phyloP scores from a whole-genome alignment of 2,797 vertebrate species.

The Knipowitschia caucasica region DNA sequence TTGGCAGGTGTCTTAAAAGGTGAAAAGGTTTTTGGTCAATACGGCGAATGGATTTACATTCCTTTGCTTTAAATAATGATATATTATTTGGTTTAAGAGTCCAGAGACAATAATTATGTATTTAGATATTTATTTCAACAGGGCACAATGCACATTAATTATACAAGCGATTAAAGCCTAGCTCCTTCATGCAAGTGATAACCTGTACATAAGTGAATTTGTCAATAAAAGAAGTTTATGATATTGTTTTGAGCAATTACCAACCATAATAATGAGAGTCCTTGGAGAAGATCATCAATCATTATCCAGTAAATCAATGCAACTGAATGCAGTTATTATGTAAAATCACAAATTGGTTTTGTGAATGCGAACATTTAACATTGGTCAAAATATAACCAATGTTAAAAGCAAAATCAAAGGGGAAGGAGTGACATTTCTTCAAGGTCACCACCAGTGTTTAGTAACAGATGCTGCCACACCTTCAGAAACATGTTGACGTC shows the following conservation, averaged over 20 bases:
- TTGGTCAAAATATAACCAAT: neutral
- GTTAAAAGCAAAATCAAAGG: neutral
- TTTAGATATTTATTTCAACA: too few species aligned
- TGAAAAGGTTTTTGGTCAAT: constrained; percentile 8
- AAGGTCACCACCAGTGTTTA: neutral
- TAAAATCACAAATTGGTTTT: too few species aligned
- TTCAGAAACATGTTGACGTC: neutral
- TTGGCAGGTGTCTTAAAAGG: constrained; percentile 12
- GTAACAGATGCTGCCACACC: neutral
- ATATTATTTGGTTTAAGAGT: neutral
- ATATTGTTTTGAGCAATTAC: constrained; percentile 43
- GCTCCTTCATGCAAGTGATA: too few species aligned
- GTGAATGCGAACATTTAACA: too few species aligned
- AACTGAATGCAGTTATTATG: too few species aligned
- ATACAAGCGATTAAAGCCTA: too few species aligned
- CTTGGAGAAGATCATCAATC: neutral
- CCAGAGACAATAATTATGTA: constrained; percentile 1
- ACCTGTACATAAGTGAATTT: too few species aligned
- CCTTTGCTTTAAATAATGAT: constrained; percentile 6
- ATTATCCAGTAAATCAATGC: too few species aligned
- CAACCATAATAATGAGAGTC: constrained; percentile 19
- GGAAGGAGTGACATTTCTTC: neutral
- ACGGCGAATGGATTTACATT: neutral
- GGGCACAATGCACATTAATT: too few species aligned
- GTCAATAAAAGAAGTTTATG: constrained; percentile 39